Conservation (phyloP, 2,888 invertebrate species). For the Caenorhabditis sinica region DNA sequence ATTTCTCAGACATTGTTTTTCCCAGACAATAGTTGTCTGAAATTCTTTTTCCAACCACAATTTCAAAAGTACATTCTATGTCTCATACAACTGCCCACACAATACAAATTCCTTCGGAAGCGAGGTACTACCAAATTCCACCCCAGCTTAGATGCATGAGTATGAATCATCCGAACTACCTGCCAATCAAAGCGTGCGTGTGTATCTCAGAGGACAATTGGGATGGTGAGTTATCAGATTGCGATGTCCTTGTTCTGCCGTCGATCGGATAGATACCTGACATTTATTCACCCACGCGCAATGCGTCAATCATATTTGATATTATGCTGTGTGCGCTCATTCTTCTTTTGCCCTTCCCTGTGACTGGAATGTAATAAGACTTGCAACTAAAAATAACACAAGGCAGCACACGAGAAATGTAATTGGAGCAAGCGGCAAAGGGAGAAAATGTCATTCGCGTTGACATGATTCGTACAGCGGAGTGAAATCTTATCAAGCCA, state of each 20-base stretch:
- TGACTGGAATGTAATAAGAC: neutral
- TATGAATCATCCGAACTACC: constrained; percentile 11
- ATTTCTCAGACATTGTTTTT: too few species aligned
- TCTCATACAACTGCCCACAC: neutral
- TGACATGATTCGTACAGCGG: constrained; percentile 53
- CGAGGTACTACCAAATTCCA: neutral
- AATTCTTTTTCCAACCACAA: neutral
- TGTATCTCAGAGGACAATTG: constrained; percentile 50
- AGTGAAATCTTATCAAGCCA: constrained; percentile 58
- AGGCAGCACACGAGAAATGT: constrained; percentile 20
- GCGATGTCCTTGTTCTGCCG: neutral
- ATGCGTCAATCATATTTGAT: constrained; percentile 51
- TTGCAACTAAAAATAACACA: constrained; percentile 40
- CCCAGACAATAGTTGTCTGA: neutral
- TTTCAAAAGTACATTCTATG: neutral
- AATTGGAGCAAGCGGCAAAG: constrained; percentile 49
- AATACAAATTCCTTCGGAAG: constrained; percentile 7
- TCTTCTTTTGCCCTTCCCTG: constrained; percentile 7
- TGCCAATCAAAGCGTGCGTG: neutral
- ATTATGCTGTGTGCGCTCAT: constrained; percentile 12
- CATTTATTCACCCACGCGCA: constrained; percentile 18
- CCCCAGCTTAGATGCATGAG: neutral
- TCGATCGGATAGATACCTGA: neutral
- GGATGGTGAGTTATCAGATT: constrained; percentile 34
- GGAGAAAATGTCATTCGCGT: constrained; percentile 25